A percentile compares a stretch with the other conserved stretches of the same genome.
These are phyloP conservation scores for Physocephala rufipes DNA, from an alignment of 2,888 invertebrate genomes.

Conservation along the genomic window DNA sequence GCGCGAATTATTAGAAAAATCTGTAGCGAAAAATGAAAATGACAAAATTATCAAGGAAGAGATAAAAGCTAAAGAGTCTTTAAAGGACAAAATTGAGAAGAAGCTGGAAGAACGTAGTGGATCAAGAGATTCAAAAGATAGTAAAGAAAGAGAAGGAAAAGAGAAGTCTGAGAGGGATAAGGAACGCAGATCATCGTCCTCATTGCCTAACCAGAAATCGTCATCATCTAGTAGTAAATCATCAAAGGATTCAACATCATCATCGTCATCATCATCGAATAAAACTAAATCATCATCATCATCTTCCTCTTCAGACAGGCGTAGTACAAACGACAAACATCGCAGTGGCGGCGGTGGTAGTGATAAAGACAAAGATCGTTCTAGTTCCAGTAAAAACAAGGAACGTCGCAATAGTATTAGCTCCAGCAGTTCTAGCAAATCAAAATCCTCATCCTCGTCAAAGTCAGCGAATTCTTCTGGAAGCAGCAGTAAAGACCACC, in stretches of 20 bases:
- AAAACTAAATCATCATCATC: constrained; percentile 44
- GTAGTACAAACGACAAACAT: constrained; percentile 64
- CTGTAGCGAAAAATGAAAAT: constrained; percentile 54
- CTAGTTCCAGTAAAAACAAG: constrained; percentile 57
- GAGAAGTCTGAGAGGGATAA: constrained; percentile 53
- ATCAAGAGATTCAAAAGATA: constrained; percentile 45
- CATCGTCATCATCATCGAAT: constrained; percentile 51
- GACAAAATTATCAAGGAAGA: constrained; percentile 57
- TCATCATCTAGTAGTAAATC: constrained; percentile 64
- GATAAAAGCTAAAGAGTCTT: constrained; percentile 52
- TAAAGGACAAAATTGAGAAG: constrained; percentile 48
- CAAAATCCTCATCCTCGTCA: constrained; percentile 46
- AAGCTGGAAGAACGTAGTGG: constrained; percentile 49
- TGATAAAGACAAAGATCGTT: constrained; percentile 55
- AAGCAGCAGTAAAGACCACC: constrained; percentile 66
- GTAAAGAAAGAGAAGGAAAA: constrained; percentile 37
- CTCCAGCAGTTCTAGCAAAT: constrained; percentile 54
- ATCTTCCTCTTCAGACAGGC: constrained; percentile 51
- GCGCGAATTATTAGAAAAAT: constrained; percentile 47
- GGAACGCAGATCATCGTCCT: constrained; percentile 57
- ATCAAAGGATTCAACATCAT: constrained; percentile 31
- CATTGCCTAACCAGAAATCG: constrained; percentile 63
- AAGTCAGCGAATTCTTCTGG: constrained; percentile 48
- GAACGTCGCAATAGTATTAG: constrained; percentile 59
- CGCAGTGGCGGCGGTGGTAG: constrained; percentile 58